A percentile compares a stretch with the other conserved stretches of the same genome.
Conservation (phyloP, 1,140 invertebrate genomes). For the Macrobrachium rosenbergii region DNA sequence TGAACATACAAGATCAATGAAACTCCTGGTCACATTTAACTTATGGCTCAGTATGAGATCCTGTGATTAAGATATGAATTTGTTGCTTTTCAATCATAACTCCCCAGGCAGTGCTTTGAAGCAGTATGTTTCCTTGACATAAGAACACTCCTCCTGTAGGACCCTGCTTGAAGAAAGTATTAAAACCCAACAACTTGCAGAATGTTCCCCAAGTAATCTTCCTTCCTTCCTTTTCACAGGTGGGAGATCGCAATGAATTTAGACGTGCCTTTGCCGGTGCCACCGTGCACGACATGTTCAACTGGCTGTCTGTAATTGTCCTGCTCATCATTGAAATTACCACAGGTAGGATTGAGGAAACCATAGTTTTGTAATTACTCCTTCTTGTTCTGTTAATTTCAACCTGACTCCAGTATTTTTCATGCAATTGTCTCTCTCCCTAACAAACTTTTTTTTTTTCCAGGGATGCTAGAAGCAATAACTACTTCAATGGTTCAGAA, state of each 20-base stretch:
- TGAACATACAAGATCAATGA: slow-evolving; percentile 33
- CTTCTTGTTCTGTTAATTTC: background rate
- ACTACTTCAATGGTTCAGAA: slow-evolving; percentile 56
- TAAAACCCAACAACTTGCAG: background rate
- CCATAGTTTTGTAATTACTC: background rate
- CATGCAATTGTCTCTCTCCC: background rate
- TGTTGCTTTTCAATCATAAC: too few species aligned
- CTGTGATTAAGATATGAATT: background rate
- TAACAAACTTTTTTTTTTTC: background rate
- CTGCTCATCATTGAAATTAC: slow-evolving; percentile 71
- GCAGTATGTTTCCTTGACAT: too few species aligned
- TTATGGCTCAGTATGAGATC: background rate
- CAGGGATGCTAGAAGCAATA: slow-evolving; percentile 65
- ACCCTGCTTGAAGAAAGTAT: background rate
- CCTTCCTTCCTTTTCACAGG: slow-evolving; percentile 59
- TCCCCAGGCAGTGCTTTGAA: too few species aligned
- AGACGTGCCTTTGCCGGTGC: slow-evolving; percentile 71
- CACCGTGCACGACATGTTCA: slow-evolving; percentile 72
- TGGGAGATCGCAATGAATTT: slow-evolving; percentile 70
- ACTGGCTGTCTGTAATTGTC: slow-evolving; percentile 72
- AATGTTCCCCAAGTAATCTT: background rate
- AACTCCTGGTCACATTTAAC: background rate
- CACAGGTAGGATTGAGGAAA: slow-evolving; percentile 49
- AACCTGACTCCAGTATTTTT: background rate
- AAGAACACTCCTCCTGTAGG: background rate